Evolutionary conservation across 2,888 invertebrate genomes (phyloP).

Genomic region (Diachrysia chrysitis): DNA sequence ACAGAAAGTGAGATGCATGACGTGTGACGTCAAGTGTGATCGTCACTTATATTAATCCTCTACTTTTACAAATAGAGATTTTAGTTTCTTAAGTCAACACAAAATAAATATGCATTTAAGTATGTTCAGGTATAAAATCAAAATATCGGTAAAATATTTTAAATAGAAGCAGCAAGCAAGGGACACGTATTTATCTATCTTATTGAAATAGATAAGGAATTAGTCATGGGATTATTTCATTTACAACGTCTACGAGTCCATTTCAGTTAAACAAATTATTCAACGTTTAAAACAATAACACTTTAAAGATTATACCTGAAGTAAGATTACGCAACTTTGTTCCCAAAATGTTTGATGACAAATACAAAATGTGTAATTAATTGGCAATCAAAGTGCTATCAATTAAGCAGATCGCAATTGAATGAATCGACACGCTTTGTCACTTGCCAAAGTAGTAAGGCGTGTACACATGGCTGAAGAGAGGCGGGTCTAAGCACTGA

Average conservation of each 20-base stretch:
- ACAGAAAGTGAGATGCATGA: slow-evolving; percentile 34
- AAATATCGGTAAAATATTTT: no score
- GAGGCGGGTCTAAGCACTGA: slow-evolving; percentile 8
- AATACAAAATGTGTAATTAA: slow-evolving; percentile 36
- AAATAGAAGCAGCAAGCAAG: no score
- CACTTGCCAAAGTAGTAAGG: slow-evolving; percentile 47
- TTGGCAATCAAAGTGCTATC: slow-evolving; percentile 53
- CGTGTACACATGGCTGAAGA: slow-evolving; percentile 8
- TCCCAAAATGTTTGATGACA: slow-evolving; percentile 11
- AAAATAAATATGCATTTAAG: neutral
- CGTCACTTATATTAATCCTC: slow-evolving; percentile 8
- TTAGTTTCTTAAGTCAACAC: neutral
- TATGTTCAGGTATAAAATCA: no score
- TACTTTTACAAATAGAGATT: neutral
- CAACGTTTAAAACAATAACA: no score
- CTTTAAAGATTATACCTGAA: neutral
- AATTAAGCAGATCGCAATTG: slow-evolving; percentile 40
- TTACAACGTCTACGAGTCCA: no score
- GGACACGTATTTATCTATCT: no score
- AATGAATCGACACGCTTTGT: slow-evolving; percentile 48
- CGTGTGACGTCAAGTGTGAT: slow-evolving; percentile 24
- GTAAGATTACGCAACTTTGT: slow-evolving; percentile 24
- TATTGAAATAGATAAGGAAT: no score
- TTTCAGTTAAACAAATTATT: no score
- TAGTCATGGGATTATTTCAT: no score